Evolutionary conservation across 2,888 invertebrate genomes (phyloP).

Genomic region (Koerneria pararmatus): DNA sequence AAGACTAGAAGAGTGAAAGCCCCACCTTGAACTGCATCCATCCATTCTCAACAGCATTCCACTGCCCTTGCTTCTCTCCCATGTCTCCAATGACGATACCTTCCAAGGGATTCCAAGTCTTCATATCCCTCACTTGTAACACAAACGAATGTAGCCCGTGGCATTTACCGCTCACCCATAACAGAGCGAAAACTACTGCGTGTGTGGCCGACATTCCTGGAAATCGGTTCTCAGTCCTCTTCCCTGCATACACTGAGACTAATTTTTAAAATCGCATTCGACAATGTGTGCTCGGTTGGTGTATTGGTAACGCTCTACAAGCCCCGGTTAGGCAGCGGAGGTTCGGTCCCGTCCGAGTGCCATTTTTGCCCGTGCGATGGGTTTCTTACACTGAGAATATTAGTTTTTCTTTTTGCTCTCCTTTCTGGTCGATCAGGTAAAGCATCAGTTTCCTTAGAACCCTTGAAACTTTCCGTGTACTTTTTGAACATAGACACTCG

Average conservation of each 20-base stretch:
- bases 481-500: too few relatives aligned
- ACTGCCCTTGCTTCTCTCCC: slow-evolving; percentile 79
- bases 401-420: slow-evolving; percentile 2
- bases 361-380: too few relatives aligned
- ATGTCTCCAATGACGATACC: slow-evolving; percentile 79
- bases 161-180: slow-evolving; percentile 64
- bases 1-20: neutral
- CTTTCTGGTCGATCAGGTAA: too few relatives aligned
- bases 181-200: slow-evolving; percentile 80
- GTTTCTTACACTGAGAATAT: too few relatives aligned
- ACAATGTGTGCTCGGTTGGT: too few relatives aligned
- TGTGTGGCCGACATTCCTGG: slow-evolving; percentile 72
- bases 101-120: neutral
- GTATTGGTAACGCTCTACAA: too few relatives aligned
- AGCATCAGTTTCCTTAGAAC: too few relatives aligned
- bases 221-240: neutral
- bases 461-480: too few relatives aligned
- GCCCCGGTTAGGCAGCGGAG: too few relatives aligned
- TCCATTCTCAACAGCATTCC: slow-evolving; percentile 90
- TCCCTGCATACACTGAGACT: neutral
- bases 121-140: slow-evolving; percentile 69
- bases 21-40: slow-evolving; percentile 43
- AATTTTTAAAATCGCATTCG: slow-evolving; percentile 1
- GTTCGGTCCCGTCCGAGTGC: too few relatives aligned
- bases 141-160: slow-evolving; percentile 84